These are phyloP conservation scores for Phengaris alcon DNA, from an alignment of 2,888 invertebrate genomes.

Conservation along the genomic window DNA sequence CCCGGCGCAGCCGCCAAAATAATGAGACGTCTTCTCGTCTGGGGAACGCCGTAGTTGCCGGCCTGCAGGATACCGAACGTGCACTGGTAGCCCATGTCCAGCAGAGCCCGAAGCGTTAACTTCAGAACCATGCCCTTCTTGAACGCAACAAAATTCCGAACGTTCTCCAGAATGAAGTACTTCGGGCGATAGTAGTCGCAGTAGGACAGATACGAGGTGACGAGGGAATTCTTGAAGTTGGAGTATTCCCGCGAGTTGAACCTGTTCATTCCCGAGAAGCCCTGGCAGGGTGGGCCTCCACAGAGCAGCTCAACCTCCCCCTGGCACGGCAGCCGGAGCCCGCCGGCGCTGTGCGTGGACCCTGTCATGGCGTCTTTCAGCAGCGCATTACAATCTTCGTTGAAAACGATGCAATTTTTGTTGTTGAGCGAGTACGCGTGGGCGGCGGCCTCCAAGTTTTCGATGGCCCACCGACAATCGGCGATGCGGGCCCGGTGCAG, in stretches of 20 bases:
- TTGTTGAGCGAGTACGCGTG: constrained; percentile 89
- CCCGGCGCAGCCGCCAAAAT: constrained; percentile 91
- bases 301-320: constrained; percentile 91
- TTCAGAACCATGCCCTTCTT: constrained; percentile 90
- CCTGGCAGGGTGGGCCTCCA: constrained; percentile 94
- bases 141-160: constrained; percentile 91
- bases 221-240: constrained; percentile 90
- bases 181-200: constrained; percentile 92
- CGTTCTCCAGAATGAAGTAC: constrained; percentile 91
- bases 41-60: constrained; percentile 91
- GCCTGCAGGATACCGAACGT: constrained; percentile 92
- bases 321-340: constrained; percentile 82
- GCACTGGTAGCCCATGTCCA: constrained; percentile 93
- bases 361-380: constrained; percentile 84
- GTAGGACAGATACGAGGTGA: constrained; percentile 89
- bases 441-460: constrained; percentile 87
- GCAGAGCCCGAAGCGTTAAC: constrained; percentile 85
- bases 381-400: constrained; percentile 89
- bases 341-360: constrained; percentile 67
- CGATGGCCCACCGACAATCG: constrained; percentile 89
- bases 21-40: constrained; percentile 87
- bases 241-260: constrained; percentile 92
- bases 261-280: constrained; percentile 93
- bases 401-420: constrained; percentile 85
- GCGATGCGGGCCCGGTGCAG: constrained; percentile 84